Conservation (phyloP, 2,113 vertebrate species). For the Platysteira castanea region DNA sequence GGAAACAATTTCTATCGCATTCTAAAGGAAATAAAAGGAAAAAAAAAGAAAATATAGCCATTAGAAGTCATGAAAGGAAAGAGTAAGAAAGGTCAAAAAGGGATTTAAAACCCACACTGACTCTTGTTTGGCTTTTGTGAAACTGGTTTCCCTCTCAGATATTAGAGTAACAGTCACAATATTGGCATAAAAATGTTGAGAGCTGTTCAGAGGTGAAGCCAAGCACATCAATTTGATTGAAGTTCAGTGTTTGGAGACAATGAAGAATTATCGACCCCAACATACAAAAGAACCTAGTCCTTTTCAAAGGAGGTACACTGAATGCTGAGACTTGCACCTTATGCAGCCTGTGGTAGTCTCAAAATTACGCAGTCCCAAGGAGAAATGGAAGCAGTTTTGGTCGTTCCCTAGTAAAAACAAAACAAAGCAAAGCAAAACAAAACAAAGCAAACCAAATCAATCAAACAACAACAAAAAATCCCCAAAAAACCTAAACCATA, state of each 20-base stretch:
- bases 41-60: neutral
- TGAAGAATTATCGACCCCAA: neutral
- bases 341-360: neutral
- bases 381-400: neutral
- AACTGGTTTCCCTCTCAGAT: neutral
- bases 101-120: neutral
- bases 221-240: neutral
- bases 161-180: neutral
- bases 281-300: neutral
- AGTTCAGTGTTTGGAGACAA: neutral
- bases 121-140: neutral
- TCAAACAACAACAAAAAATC: neutral
- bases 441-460: fast-evolving
- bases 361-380: neutral
- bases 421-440: fast-evolving
- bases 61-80: neutral
- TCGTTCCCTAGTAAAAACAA: neutral
- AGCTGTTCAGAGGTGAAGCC: neutral
- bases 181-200: neutral
- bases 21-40: no score
- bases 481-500: neutral
- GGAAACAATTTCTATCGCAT: neutral
- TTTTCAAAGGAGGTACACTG: neutral
- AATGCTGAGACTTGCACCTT: neutral
- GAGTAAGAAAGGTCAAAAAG: neutral